Conservation (phyloP, 2,797 vertebrate species). For the Loris lydekkerianus region DNA sequence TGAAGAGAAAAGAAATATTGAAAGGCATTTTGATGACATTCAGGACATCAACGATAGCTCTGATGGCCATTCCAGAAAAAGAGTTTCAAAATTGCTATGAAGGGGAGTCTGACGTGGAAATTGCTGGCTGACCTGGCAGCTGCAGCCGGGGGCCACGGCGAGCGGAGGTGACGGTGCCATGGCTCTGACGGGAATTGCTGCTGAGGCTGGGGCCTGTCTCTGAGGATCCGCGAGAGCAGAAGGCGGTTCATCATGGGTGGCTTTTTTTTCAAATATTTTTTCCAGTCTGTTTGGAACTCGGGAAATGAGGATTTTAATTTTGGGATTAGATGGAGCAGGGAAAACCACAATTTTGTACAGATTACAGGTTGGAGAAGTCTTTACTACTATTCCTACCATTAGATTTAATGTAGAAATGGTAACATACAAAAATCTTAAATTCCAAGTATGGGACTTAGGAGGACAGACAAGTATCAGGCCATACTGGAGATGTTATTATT, state of each 20-base stretch:
- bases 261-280: conserved; percentile 98
- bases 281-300: conserved; percentile 95
- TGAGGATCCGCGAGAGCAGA: conserved; percentile 2
- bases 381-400: conserved; percentile 99
- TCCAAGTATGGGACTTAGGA: conserved; percentile 99
- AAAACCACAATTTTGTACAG: conserved; percentile 99
- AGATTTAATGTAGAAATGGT: conserved; percentile 99
- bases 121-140: not conserved
- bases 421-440: conserved; percentile 98
- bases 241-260: conserved; percentile 83
- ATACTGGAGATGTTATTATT: conserved; percentile 99
- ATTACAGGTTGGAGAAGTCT: conserved; percentile 98
- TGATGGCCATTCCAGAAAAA: too few relatives aligned
- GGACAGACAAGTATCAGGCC: conserved; percentile 99
- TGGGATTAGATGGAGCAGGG: conserved; percentile 98
- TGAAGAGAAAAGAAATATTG: too few relatives aligned
- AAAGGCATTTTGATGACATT: too few relatives aligned
- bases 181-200: not conserved
- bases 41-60: too few relatives aligned
- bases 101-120: conserved; percentile 85
- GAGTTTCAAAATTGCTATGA: too few relatives aligned
- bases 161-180: not conserved
- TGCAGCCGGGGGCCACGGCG: not conserved
- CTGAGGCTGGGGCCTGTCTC: not conserved
- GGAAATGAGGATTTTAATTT: conserved; percentile 99